Evolutionary conservation across 2,888 invertebrate species (phyloP).

Genomic region (Athrips mouffetella): DNA sequence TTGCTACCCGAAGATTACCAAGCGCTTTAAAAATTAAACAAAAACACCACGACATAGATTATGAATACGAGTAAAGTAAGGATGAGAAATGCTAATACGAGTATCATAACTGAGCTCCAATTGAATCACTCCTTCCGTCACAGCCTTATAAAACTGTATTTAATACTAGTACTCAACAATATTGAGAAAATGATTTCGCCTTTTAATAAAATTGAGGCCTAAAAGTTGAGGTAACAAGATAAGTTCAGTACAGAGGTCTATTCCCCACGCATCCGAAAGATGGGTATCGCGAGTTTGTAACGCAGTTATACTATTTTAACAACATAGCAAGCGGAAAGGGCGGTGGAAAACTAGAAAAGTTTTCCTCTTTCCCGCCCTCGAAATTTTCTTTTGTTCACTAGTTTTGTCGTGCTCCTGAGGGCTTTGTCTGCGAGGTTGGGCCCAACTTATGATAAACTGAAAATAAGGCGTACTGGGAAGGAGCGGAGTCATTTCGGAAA

Average conservation of each 20-base stretch:
- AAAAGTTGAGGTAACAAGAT: neutral
- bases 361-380: conserved; percentile 8
- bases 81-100: too few relatives aligned
- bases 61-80: too few relatives aligned
- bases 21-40: too few relatives aligned
- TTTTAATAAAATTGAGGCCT: neutral
- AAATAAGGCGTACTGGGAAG: conserved; percentile 12
- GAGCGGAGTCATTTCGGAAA: neutral
- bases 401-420: conserved; percentile 12
- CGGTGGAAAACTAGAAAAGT: conserved; percentile 17
- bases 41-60: too few relatives aligned
- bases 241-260: neutral
- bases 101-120: too few relatives aligned
- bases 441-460: conserved; percentile 14
- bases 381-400: conserved; percentile 15
- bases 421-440: conserved; percentile 12
- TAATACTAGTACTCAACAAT: neutral
- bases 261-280: neutral
- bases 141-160: neutral
- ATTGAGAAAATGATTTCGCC: neutral
- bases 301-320: conserved; percentile 14
- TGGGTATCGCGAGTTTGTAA: conserved; percentile 1
- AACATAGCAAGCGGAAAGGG: conserved; percentile 6
- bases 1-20: too few relatives aligned
- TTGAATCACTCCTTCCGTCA: too few relatives aligned